phyloP scores from a whole-genome alignment of 2,113 vertebrate species.

The Gnathonemus longibarbis region DNA sequence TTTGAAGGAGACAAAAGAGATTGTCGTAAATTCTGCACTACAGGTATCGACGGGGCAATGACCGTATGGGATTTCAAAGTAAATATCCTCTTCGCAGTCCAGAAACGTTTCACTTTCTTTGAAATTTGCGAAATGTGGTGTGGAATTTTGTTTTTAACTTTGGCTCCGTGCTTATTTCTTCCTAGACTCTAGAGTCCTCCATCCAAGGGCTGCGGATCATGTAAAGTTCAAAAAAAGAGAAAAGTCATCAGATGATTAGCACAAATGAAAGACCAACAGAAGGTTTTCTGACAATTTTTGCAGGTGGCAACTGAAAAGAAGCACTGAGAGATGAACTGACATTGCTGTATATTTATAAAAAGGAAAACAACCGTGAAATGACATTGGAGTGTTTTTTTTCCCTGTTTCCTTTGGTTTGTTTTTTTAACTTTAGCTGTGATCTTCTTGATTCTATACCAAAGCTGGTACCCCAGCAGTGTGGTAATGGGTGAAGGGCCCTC shows the following conservation, averaged over 20 bases:
- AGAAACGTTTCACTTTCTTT: not conserved
- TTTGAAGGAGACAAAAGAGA: constrained; percentile 97
- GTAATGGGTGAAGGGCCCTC: constrained; percentile 47
- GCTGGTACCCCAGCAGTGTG: constrained; percentile 72
- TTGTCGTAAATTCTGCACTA: constrained; percentile 98
- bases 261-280: constrained; percentile 52
- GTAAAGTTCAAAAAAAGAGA: constrained; percentile 59
- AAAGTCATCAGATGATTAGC: constrained; percentile 50
- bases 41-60: constrained; percentile 97
- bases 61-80: constrained; percentile 99
- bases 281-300: constrained; percentile 53
- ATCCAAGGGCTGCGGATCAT: constrained; percentile 97
- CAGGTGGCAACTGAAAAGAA: constrained; percentile 43
- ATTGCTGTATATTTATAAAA: constrained; percentile 46
- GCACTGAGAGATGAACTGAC: constrained; percentile 65
- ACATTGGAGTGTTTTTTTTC: constrained; percentile 38
- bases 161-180: constrained; percentile 23
- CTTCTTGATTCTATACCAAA: constrained; percentile 70
- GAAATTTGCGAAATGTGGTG: not conserved
- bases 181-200: constrained; percentile 90
- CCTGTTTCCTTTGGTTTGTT: constrained; percentile 46
- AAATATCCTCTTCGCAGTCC: constrained; percentile 4
- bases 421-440: constrained; percentile 32
- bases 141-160: not conserved
- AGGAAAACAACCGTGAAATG: constrained; percentile 23